Base-by-base conservation (phyloP, 2,797 vertebrate species). In the Schizopygopsis pylzovi region DNA sequence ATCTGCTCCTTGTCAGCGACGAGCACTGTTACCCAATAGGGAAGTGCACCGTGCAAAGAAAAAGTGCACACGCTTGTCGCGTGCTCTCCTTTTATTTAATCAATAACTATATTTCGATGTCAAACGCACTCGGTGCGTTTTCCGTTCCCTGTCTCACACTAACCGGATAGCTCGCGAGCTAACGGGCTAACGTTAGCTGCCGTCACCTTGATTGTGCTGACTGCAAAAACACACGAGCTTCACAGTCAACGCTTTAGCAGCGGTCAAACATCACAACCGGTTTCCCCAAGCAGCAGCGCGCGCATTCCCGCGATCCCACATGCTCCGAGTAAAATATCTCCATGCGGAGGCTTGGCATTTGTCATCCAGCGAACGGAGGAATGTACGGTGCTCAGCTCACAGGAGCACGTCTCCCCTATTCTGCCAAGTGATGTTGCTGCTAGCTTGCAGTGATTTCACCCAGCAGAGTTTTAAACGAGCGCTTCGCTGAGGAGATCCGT, bases 121-220 rank as follows among this genome's bases (percentile, higher is more conserved):
- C 10, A 65, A 43, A 28, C 59, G 39, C n/a, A 25, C 22, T 43
- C 80, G 2, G 20, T 37, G 54, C 37, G n/a, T 71, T 52, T 43
- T 88, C 56, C 89, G 88, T 91, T 89, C 33, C 75, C 63, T n/a
- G 91, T 92, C 92, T 91, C 88, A 85, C 13, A 93, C 91, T 91
- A 91, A 90, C 90, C 90, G 2, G 88, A 22, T 84, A 84, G 87
- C 85, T 82, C 71, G 54, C 37, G 54, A 73, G 82, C 88, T 89
- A 87, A 86, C 77, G 79, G 70, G 68, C 70, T 85, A 33, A 33
- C 33, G 33, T 33, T 33, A 87, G 84, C 82, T 84, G 72, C 88
- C 87, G 85, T 89, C 88, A 91, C 90, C 90, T 90, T 88, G 83
- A 71, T 86, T 65, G 83, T 71, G 82, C 88, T 71, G 82, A 79